A percentile compares a stretch with the other conserved stretches of the same genome.
These are phyloP conservation scores for Mellilla xanthometata DNA, from an alignment of 2,888 invertebrate genomes.

Conservation along the genomic window DNA sequence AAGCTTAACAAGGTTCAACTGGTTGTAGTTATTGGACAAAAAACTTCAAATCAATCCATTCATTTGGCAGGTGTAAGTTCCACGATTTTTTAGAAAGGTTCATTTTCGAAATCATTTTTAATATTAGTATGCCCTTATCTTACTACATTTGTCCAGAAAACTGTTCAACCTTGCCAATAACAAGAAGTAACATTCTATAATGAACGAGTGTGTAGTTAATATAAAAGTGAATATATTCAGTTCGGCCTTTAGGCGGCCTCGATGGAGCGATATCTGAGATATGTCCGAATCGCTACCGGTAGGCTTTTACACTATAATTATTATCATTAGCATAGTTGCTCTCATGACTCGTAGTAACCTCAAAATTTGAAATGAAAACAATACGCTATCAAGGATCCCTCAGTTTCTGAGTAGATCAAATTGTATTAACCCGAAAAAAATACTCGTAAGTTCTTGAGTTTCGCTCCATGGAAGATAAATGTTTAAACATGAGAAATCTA, in stretches of 20 bases:
- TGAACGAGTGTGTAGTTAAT: background rate
- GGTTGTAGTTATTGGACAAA: too few relatives aligned
- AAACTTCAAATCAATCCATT: too few relatives aligned
- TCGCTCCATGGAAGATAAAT: constrained; percentile 4
- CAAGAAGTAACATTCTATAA: constrained; percentile 3
- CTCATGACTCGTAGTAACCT: too few relatives aligned
- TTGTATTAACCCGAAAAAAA: too few relatives aligned
- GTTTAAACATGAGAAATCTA: constrained; percentile 14
- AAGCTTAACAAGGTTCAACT: too few relatives aligned
- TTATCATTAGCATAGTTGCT: background rate
- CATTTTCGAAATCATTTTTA: too few relatives aligned
- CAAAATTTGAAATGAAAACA: too few relatives aligned
- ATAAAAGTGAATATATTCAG: constrained; percentile 15
- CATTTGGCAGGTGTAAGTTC: too few relatives aligned
- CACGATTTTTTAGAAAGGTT: too few relatives aligned
- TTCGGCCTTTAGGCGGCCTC: constrained; percentile 25
- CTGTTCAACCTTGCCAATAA: constrained; percentile 15
- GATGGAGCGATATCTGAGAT: constrained; percentile 22
- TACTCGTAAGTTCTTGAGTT: background rate
- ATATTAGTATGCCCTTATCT: too few relatives aligned
- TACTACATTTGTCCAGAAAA: background rate
- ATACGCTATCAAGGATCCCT: too few relatives aligned
- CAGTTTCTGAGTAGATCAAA: too few relatives aligned
- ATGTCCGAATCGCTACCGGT: constrained; percentile 15
- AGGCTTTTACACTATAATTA: constrained; percentile 7